Evolutionary conservation across 2,797 vertebrate species (phyloP).

Genomic region (Centroberyx gerrardi): DNA sequence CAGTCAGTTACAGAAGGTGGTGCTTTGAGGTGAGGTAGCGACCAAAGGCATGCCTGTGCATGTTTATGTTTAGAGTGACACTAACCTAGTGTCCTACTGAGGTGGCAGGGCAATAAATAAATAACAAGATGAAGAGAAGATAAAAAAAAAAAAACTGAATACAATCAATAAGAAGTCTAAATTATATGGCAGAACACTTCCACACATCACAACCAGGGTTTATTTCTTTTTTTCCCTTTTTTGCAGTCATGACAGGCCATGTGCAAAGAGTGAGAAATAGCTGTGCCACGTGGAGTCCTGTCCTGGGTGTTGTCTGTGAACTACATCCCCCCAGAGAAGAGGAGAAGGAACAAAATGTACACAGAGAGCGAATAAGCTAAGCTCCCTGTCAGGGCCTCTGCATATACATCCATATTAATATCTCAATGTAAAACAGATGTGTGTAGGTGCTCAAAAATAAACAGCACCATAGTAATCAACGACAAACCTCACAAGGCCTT

Average conservation of each 20-base stretch:
- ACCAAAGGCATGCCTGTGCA: conserved; percentile 11
- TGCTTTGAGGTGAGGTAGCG: not conserved
- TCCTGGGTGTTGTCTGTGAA: conserved; percentile 35
- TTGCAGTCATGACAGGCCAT: conserved; percentile 46
- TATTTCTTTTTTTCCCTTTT: not conserved
- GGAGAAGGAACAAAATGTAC: conserved; percentile 75
- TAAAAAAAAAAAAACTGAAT: not conserved
- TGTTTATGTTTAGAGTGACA: conserved; percentile 57
- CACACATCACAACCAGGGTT: not conserved
- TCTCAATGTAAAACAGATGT: conserved; percentile 74
- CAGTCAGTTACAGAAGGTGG: conserved; percentile 51
- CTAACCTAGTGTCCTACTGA: conserved; percentile 65
- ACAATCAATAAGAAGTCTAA: not conserved
- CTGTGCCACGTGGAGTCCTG: conserved; percentile 63
- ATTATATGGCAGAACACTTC: not conserved
- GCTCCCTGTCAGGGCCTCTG: conserved; percentile 40
- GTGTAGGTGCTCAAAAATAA: conserved; percentile 56
- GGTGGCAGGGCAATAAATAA: conserved; percentile 34
- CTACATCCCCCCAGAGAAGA: conserved; percentile 20
- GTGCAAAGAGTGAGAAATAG: conserved; percentile 50
- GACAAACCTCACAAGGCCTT: conserved; percentile 50
- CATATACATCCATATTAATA: conserved; percentile 31
- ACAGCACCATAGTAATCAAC: conserved; percentile 36
- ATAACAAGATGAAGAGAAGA: not conserved
- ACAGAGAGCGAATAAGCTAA: conserved; percentile 19